Base-by-base conservation (phyloP, 2,888 invertebrate genomes). In the Caradrina kadenii region DNA sequence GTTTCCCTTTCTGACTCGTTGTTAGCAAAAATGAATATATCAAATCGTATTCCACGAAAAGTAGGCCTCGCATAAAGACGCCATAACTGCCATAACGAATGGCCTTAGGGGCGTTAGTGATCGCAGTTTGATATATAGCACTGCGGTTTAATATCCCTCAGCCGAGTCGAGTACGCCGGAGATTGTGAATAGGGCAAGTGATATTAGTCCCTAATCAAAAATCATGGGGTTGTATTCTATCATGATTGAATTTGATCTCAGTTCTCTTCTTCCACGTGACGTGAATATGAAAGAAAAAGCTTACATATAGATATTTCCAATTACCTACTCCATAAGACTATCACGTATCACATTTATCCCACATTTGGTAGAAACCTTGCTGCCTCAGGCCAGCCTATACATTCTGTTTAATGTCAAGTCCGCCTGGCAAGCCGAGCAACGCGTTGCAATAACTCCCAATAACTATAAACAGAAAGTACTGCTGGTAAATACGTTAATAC, bases 21-120 rank as follows among this genome's bases (percentile, higher is more conserved):
- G 65, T 74, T 68, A 59, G 59, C 3, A 53, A 63, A 65, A 71
- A 69, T 60, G 48, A 76, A 64, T 73, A 78, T 56, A 69, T 63
- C 42, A 56, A 63, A 52, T 50, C 49, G 60, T 69, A 65, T 73
- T 69, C 59, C 50, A 66, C 49, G 50, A 42, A 79, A 74, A 73
- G 74, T 74, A 74, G 69, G 60, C 48, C 64, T 76, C 79, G 61
- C 74, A 74, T 78, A 79, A 79, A 78, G 69, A 79, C 55, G 69
- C 63, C 50, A 48, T 69, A 78, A 78, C 69, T 67, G 68, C 65
- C 63, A 53, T 79, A 79, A 76, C 58, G 61, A 71, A 79, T 79
- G 31, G 69, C 66, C 50, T 4, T 26, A 56, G 72, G 68, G 76
- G 66, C 68, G 60, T 69, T 53, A 60, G 69, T 72, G 76, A 62